A percentile compares a stretch with the other conserved stretches of the same genome.
Conservation (phyloP, 1,140 invertebrate species). For the Brachionus rotundiformis region DNA sequence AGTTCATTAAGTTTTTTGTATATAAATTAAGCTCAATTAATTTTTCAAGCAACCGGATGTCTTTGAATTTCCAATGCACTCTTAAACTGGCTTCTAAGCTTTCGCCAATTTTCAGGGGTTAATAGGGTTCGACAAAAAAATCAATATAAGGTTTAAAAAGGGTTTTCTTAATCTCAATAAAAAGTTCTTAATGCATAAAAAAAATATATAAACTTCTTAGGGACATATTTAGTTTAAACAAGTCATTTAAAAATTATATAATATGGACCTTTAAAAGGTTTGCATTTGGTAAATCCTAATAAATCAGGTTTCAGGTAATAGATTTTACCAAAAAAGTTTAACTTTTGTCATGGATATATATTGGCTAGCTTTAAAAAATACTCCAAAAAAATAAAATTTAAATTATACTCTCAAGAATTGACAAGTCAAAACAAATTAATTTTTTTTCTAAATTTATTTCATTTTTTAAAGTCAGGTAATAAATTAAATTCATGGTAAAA, state of each 20-base stretch:
- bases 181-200: no score
- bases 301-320: background rate
- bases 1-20: no score
- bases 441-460: background rate
- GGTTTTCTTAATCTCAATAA: no score
- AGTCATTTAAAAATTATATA: background rate
- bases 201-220: slow-evolving; percentile 3
- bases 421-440: background rate
- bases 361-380: background rate
- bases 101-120: no score
- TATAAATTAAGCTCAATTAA: no score
- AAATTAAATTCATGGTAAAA: background rate
- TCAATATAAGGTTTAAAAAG: no score
- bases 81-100: no score
- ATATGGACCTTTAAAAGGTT: slow-evolving; percentile 1
- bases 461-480: background rate
- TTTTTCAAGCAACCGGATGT: no score
- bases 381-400: background rate
- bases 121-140: no score
- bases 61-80: no score
- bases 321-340: background rate
- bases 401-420: background rate
- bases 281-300: background rate
- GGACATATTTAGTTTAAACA: background rate
- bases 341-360: background rate